phyloP scores from a whole-genome alignment of 2,797 vertebrate species.

The Meriones psammophilus region DNA sequence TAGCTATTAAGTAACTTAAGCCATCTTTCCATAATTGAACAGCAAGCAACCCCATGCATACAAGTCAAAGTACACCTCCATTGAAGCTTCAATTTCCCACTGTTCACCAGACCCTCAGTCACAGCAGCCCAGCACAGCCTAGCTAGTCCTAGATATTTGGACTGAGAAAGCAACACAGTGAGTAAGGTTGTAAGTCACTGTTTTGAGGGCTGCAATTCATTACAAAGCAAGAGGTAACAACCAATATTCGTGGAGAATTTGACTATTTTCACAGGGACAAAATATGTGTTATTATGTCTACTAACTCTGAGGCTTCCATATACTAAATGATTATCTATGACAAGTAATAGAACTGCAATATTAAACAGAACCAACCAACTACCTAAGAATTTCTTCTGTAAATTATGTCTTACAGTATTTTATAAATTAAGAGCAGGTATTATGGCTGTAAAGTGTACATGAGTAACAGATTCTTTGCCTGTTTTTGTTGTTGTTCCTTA shows the following conservation, averaged over 20 bases:
- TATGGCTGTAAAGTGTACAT: constrained; percentile 21
- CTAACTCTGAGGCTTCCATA: background rate
- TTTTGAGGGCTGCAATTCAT: background rate
- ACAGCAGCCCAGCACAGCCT: background rate
- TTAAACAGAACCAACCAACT: background rate
- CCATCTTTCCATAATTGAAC: background rate
- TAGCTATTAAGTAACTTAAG: background rate
- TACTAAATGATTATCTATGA: background rate
- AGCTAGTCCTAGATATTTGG: background rate
- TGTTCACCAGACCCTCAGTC: background rate
- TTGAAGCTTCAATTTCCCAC: background rate
- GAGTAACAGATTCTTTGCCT: constrained; percentile 1
- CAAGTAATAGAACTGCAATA: background rate
- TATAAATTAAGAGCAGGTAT: background rate
- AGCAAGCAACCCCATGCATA: background rate
- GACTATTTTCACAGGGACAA: background rate
- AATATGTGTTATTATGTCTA: background rate
- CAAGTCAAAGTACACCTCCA: background rate
- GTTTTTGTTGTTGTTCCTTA: background rate
- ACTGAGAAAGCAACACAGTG: background rate
- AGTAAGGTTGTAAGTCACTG: background rate
- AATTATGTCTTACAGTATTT: background rate
- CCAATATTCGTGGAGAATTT: background rate
- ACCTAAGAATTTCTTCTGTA: background rate
- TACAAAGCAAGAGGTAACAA: background rate